Percentiles rank a stretch among this genome's conserved stretches.
Conservation (phyloP, 1,140 invertebrate species). For the Trichonephila clavipes region DNA sequence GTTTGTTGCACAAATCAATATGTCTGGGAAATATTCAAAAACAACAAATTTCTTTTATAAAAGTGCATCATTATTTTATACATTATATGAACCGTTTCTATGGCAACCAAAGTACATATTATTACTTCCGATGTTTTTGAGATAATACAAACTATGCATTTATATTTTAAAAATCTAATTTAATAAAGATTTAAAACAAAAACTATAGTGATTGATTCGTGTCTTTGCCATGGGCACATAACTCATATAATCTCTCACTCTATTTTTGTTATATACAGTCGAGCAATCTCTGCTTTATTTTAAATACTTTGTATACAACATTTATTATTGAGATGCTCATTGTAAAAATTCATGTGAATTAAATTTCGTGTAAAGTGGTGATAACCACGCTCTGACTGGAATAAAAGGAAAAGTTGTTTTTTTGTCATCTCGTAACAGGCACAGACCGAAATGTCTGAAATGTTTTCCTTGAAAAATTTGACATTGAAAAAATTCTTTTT, state of each 20-base stretch:
- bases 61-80: not conserved
- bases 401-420: not conserved
- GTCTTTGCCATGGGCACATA: not conserved
- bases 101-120: not conserved
- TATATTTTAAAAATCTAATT: not conserved
- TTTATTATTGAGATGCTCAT: too few species aligned
- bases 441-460: not conserved
- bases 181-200: not conserved
- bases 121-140: not conserved
- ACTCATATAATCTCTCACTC: too few species aligned
- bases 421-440: not conserved
- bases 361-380: not conserved
- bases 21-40: slow-evolving; percentile 11
- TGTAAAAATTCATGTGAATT: not conserved
- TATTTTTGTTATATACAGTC: too few species aligned
- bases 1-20: slow-evolving; percentile 20
- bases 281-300: too few species aligned
- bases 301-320: too few species aligned
- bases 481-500: not conserved
- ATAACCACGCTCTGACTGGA: not conserved
- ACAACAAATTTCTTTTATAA: not conserved
- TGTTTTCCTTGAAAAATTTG: not conserved
- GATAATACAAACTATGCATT: not conserved
- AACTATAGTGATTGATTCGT: not conserved
- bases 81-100: not conserved